Evolutionary conservation across 1,140 invertebrate genomes (phyloP).

Genomic region (Listronotus bonariensis): DNA sequence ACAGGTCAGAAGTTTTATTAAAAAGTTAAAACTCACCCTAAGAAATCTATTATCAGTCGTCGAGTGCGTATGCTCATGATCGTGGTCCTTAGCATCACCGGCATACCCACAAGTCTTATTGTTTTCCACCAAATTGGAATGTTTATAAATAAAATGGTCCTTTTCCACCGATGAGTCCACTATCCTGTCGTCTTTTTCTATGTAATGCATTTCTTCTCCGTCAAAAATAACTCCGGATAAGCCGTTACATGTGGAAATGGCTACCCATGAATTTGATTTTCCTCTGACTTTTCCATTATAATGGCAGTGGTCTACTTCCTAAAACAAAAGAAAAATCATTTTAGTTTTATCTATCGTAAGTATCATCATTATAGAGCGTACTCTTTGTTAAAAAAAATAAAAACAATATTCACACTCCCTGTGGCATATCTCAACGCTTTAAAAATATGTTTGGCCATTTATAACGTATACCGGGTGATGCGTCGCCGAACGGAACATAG

Average conservation of each 20-base stretch:
- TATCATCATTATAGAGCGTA: too few species aligned
- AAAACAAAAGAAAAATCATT: slow-evolving; percentile 53
- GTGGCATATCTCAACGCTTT: too few species aligned
- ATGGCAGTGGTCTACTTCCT: slow-evolving; percentile 79
- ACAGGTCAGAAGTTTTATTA: too few species aligned
- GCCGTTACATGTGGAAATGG: slow-evolving; percentile 80
- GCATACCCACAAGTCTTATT: slow-evolving; percentile 72
- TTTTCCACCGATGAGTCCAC: slow-evolving; percentile 57
- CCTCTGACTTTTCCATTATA: slow-evolving; percentile 81
- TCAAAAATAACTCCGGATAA: slow-evolving; percentile 83
- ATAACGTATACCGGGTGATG: too few species aligned
- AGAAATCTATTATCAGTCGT: slow-evolving; percentile 60
- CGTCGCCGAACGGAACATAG: too few species aligned
- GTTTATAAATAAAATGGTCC: slow-evolving; percentile 70
- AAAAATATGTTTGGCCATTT: too few species aligned
- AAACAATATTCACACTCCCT: too few species aligned
- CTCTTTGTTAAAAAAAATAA: too few species aligned
- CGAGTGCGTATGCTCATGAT: slow-evolving; percentile 42
- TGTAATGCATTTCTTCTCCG: slow-evolving; percentile 75
- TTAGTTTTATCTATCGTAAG: too few species aligned
- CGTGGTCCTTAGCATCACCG: slow-evolving; percentile 49
- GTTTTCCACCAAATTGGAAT: slow-evolving; percentile 65
- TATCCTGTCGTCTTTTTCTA: slow-evolving; percentile 59
- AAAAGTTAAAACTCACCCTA: slow-evolving; percentile 53
- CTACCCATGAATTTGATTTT: slow-evolving; percentile 75